Conservation (phyloP, 2,113 vertebrate species). For the Danio rerio region GRCz12tu NC_133188.1:35752001-35752500, state of each 20-base stretch:
- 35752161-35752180: slow-evolving; percentile 37
- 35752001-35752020: background rate
- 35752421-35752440: slow-evolving; percentile 30
- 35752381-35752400: slow-evolving; percentile 42
- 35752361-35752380: slow-evolving; percentile 38
- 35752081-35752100: slow-evolving; percentile 27
- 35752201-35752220: slow-evolving; percentile 40
- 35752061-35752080: slow-evolving; percentile 14
- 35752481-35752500: slow-evolving; percentile 4
- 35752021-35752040: background rate
- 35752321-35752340: slow-evolving; percentile 34
- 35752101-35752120: slow-evolving; percentile 10
- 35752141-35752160: slow-evolving; percentile 33
- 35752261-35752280: slow-evolving; percentile 26
- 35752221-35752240: slow-evolving; percentile 17
- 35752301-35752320: slow-evolving; percentile 24
- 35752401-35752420: slow-evolving; percentile 26
- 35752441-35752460: slow-evolving; percentile 28
- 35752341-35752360: slow-evolving; percentile 20
- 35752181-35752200: slow-evolving; percentile 28
- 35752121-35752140: background rate
- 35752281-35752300: slow-evolving; percentile 45
- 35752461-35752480: slow-evolving; percentile 12
- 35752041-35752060: slow-evolving; percentile 9
- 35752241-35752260: slow-evolving; percentile 51